These are phyloP conservation scores for Achlya flavicornis DNA, from an alignment of 2,888 invertebrate genomes.

Conservation along the genomic window DNA sequence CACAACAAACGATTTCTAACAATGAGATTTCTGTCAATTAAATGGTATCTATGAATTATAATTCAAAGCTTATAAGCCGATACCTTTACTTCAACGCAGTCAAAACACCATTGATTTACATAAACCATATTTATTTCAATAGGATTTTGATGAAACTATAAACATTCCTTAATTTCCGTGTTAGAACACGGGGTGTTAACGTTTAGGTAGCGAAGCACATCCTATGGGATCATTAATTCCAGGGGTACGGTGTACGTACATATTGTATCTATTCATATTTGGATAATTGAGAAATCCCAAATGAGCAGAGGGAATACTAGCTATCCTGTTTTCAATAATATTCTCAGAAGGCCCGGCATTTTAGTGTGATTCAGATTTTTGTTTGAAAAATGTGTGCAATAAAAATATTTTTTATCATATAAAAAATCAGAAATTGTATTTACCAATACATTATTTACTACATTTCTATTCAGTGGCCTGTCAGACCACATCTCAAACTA, in stretches of 20 bases:
- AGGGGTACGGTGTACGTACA: not conserved
- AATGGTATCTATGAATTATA: no score
- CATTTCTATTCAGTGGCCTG: slow-evolving; percentile 7
- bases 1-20: no score
- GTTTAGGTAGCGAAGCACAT: not conserved
- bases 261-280: no score
- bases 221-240: not conserved
- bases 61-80: no score
- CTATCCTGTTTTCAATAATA: not conserved
- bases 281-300: not conserved
- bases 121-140: no score
- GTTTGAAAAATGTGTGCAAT: not conserved
- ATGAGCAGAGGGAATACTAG: not conserved
- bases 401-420: no score
- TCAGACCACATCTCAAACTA: not conserved
- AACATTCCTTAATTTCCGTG: not conserved
- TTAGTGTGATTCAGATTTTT: no score
- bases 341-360: not conserved
- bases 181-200: not conserved
- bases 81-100: no score
- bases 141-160: no score
- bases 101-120: no score
- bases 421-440: not conserved
- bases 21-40: no score
- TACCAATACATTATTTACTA: not conserved